Percentiles rank a stretch among this genome's conserved stretches.
Evolutionary conservation across 1,140 invertebrate species (phyloP).

Genomic region (Trachymyrmex cornetzi): DNA sequence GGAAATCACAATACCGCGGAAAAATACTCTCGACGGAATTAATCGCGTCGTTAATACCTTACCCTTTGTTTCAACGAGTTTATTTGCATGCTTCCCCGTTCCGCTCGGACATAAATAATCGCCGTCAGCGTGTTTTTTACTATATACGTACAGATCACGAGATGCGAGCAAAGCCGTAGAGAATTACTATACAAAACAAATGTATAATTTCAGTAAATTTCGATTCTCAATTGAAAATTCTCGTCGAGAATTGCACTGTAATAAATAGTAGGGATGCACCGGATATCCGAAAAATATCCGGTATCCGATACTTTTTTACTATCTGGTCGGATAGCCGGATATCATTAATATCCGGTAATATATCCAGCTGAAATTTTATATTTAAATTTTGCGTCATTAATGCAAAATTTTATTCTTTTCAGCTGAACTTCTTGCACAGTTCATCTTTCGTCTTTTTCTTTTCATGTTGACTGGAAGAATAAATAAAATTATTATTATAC

Average conservation of each 20-base stretch:
- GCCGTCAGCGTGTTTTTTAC: neutral
- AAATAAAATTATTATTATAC: too few species aligned
- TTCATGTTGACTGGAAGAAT: too few species aligned
- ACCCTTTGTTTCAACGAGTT: constrained; percentile 50
- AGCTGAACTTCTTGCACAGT: too few species aligned
- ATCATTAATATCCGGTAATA: too few species aligned
- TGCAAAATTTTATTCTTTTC: too few species aligned
- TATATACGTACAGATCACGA: neutral
- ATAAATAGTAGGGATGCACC: neutral
- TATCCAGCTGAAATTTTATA: too few species aligned
- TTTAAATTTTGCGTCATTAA: too few species aligned
- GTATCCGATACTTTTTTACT: too few species aligned
- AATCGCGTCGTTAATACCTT: constrained; percentile 33
- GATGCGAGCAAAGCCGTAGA: neutral
- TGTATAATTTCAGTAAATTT: constrained; percentile 1
- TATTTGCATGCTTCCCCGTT: constrained; percentile 7
- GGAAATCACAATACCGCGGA: constrained; percentile 33
- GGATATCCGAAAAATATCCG: too few species aligned
- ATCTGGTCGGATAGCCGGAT: too few species aligned
- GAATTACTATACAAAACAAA: neutral
- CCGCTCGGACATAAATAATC: constrained; percentile 34
- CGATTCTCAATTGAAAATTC: neutral
- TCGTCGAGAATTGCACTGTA: neutral
- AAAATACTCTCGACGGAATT: constrained; percentile 34
- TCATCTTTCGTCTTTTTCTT: too few species aligned